A percentile compares a stretch with the other conserved stretches of the same genome.
Conservation (phyloP, 2,797 vertebrate species). For the Tokudaia tokunoshimensis region DNA sequence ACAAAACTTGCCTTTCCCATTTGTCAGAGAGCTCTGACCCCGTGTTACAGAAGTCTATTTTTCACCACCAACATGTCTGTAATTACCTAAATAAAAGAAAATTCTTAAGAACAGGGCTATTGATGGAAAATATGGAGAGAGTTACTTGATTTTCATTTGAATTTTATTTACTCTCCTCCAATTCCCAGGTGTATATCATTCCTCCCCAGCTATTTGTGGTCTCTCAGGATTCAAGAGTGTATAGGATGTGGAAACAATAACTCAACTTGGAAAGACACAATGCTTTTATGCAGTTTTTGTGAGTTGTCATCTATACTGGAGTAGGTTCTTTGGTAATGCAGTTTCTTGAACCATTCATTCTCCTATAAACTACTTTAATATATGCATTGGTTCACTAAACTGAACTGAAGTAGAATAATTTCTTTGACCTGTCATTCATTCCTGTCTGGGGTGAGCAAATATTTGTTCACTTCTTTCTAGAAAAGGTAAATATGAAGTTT, state of each 20-base stretch:
- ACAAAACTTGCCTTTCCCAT: not conserved
- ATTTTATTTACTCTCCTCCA: not conserved
- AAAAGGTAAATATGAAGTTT: not conserved
- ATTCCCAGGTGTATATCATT: not conserved
- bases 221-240: not conserved
- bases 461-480: not conserved
- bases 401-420: not conserved
- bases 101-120: not conserved
- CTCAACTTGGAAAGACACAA: not conserved
- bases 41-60: not conserved
- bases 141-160: not conserved
- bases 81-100: not conserved
- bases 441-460: not conserved
- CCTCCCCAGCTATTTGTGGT: not conserved
- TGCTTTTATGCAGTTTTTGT: not conserved
- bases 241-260: not conserved
- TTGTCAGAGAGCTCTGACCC: not conserved
- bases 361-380: not conserved
- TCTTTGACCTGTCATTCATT: not conserved
- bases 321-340: not conserved
- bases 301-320: not conserved
- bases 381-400: not conserved
- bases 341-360: not conserved
- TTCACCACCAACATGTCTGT: not conserved
- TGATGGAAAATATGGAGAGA: not conserved